Evolutionary conservation across 2,797 vertebrate genomes (phyloP).

Genomic region (Nyctibius grandis): DNA sequence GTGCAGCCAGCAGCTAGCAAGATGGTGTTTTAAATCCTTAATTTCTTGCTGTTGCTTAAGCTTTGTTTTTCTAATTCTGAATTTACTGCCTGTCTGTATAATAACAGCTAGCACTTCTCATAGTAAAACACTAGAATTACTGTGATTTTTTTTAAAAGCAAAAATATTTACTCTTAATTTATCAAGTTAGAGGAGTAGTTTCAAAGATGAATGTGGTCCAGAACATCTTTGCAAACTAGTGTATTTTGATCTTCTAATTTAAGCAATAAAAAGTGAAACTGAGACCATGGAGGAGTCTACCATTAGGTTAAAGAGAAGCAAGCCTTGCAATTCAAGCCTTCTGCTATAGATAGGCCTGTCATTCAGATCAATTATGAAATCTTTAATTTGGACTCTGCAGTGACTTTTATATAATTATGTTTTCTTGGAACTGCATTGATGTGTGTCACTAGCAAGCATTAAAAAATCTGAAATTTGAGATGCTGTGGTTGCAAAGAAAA

Average conservation of each 20-base stretch:
- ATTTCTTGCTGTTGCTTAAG: neutral
- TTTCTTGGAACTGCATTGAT: constrained; percentile 54
- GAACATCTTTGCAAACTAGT: neutral
- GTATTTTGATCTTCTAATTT: constrained; percentile 17
- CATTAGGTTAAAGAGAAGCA: neutral
- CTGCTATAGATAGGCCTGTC: constrained; percentile 48
- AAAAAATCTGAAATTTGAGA: constrained; percentile 51
- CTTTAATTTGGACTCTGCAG: constrained; percentile 60
- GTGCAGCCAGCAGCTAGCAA: neutral
- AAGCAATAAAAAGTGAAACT: neutral
- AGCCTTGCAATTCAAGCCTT: constrained; percentile 9
- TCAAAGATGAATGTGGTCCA: neutral
- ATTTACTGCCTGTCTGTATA: neutral
- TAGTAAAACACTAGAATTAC: neutral
- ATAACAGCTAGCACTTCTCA: neutral
- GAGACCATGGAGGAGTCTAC: neutral
- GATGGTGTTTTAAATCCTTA: neutral
- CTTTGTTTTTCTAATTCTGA: neutral
- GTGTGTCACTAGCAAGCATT: constrained; percentile 42
- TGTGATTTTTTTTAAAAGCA: neutral
- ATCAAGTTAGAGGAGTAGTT: neutral
- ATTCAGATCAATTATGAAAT: constrained; percentile 28
- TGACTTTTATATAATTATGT: constrained; percentile 50
- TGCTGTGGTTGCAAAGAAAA: constrained; percentile 24
- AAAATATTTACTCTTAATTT: neutral